phyloP scores from a whole-genome alignment of 2,888 invertebrate genomes.

The Dryocosmus kuriphilus region DNA sequence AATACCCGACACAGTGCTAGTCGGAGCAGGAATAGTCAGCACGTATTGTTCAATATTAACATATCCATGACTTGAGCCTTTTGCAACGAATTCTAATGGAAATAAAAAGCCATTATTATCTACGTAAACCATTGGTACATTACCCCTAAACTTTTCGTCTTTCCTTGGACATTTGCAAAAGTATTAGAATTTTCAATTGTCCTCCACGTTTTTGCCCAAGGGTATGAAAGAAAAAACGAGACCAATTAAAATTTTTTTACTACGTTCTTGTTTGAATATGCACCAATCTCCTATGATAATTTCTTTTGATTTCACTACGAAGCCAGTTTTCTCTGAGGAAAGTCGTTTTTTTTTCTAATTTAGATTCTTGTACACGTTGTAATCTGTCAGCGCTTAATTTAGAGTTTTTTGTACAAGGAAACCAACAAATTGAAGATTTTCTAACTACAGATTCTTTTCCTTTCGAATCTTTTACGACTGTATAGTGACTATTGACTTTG shows the following conservation, averaged over 20 bases:
- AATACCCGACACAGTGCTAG: not conserved
- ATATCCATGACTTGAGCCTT: not conserved
- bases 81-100: too few relatives aligned
- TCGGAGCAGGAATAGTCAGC: not conserved
- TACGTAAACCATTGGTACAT: slow-evolving; percentile 37
- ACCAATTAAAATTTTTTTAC: slow-evolving; percentile 40
- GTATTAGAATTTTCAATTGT: slow-evolving; percentile 21
- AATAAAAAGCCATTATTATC: not conserved
- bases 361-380: not conserved
- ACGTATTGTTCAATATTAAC: not conserved
- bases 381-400: slow-evolving; percentile 38
- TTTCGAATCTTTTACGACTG: not conserved
- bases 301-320: slow-evolving; percentile 14
- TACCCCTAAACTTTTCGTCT: slow-evolving; percentile 41
- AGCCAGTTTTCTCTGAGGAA: not conserved
- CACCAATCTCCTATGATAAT: slow-evolving; percentile 46
- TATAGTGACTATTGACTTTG: too few relatives aligned
- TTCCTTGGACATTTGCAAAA: slow-evolving; percentile 36
- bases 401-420: not conserved
- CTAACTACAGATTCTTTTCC: not conserved
- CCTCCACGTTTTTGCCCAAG: slow-evolving; percentile 43
- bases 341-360: slow-evolving; percentile 24
- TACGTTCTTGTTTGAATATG: slow-evolving; percentile 38
- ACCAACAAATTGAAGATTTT: slow-evolving; percentile 42
- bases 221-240: slow-evolving; percentile 40